A percentile compares a stretch with the other conserved stretches of the same genome.
Conservation (phyloP, 2,797 vertebrate genomes). For the Catostomus latipinnis region DNA sequence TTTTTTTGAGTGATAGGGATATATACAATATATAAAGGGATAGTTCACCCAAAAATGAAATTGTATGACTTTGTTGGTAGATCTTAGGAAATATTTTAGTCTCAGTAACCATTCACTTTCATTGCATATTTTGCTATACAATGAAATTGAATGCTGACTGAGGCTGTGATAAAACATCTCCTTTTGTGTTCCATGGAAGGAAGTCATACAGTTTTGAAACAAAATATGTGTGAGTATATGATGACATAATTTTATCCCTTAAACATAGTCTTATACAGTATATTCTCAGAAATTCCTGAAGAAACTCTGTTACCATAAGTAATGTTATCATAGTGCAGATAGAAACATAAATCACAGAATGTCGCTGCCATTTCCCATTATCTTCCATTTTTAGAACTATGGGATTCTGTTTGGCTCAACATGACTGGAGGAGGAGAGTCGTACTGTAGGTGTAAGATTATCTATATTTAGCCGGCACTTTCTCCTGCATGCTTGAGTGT, state of each 20-base stretch:
- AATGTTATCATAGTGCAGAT: not conserved
- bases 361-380: not conserved
- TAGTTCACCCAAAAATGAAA: not conserved
- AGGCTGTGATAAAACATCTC: too few species aligned
- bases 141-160: too few species aligned
- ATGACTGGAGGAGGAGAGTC: too few species aligned
- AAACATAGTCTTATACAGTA: too few species aligned
- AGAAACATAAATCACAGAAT: not conserved
- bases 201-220: too few species aligned
- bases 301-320: not conserved
- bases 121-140: too few species aligned
- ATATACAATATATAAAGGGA: not conserved
- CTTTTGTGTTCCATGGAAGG: too few species aligned
- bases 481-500: constrained; percentile 41
- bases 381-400: constrained; percentile 6
- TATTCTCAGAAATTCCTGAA: not conserved
- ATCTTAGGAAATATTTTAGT: too few species aligned
- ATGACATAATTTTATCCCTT: not conserved
- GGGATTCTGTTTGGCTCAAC: constrained; percentile 5
- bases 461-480: constrained; percentile 54
- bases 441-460: not conserved
- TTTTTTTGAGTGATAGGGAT: too few species aligned
- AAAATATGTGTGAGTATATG: too few species aligned
- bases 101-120: too few species aligned
- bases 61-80: too few species aligned